Conservation (phyloP, 2,888 invertebrate genomes). For the Phorcus lineatus region DNA sequence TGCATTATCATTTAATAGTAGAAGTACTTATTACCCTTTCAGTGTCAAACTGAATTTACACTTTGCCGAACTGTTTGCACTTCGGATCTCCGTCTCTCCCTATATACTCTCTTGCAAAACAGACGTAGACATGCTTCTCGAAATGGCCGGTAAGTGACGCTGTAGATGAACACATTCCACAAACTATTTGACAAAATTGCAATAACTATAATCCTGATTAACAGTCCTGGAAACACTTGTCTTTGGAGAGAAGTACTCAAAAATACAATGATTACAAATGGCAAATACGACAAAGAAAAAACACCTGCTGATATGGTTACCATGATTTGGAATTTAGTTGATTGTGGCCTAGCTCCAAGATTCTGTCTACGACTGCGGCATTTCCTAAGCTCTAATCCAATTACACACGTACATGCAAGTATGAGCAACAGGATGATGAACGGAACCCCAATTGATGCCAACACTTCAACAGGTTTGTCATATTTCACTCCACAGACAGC, state of each 20-base stretch:
- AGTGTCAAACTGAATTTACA: too few species aligned
- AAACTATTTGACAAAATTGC: not conserved
- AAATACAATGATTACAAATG: not conserved
- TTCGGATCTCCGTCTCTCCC: too few species aligned
- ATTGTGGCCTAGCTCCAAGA: not conserved
- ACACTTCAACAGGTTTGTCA: too few species aligned
- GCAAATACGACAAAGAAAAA: not conserved
- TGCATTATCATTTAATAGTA: too few species aligned
- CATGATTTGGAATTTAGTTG: not conserved
- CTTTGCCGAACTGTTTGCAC: too few species aligned
- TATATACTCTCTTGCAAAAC: not conserved
- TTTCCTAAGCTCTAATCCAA: not conserved
- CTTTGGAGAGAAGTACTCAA: not conserved
- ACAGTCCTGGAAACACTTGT: not conserved
- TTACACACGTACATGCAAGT: not conserved
- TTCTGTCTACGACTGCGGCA: not conserved
- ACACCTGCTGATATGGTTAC: not conserved
- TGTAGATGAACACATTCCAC: not conserved
- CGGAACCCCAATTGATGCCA: too few species aligned
- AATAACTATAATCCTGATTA: not conserved
- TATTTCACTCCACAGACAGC: not conserved
- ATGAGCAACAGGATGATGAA: too few species aligned
- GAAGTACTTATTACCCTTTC: too few species aligned
- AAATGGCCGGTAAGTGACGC: not conserved
- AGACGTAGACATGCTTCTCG: not conserved